Conservation (phyloP, 2,888 invertebrate species). For the Carabus problematicus region DNA sequence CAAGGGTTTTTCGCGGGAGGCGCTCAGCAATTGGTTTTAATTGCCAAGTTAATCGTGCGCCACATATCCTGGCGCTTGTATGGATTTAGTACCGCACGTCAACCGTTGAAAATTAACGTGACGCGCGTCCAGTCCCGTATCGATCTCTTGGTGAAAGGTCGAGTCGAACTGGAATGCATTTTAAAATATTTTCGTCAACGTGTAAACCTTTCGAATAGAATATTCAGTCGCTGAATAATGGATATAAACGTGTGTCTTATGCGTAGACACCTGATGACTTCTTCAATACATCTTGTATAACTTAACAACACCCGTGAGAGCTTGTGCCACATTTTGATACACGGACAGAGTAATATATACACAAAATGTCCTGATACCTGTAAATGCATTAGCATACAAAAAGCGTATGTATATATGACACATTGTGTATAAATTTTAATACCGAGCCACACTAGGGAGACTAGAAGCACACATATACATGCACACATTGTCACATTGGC, state of each 20-base stretch:
- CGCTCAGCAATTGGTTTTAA: constrained; percentile 8
- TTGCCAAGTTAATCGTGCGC: constrained; percentile 12
- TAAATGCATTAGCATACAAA: constrained; percentile 41
- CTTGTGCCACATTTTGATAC: not conserved
- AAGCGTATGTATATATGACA: constrained; percentile 32
- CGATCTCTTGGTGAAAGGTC: not conserved
- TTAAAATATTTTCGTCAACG: not conserved
- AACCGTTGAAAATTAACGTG: not conserved
- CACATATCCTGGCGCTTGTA: not conserved
- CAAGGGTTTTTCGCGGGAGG: constrained; percentile 2
- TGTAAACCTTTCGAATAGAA: no score
- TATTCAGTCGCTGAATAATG: no score
- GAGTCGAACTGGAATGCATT: constrained; percentile 5
- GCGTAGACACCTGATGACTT: no score
- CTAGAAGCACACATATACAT: constrained; percentile 3
- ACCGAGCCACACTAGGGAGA: constrained; percentile 8
- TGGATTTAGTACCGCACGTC: not conserved
- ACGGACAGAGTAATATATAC: constrained; percentile 11
- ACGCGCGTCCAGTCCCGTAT: not conserved
- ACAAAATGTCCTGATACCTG: constrained; percentile 32
- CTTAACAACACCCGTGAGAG: no score
- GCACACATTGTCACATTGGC: not conserved
- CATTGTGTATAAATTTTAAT: constrained; percentile 30
- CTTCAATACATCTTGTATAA: no score
- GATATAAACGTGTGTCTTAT: no score